These are phyloP conservation scores for Tricholauxania praeusta DNA, from an alignment of 2,888 invertebrate genomes.

Conservation along the genomic window DNA sequence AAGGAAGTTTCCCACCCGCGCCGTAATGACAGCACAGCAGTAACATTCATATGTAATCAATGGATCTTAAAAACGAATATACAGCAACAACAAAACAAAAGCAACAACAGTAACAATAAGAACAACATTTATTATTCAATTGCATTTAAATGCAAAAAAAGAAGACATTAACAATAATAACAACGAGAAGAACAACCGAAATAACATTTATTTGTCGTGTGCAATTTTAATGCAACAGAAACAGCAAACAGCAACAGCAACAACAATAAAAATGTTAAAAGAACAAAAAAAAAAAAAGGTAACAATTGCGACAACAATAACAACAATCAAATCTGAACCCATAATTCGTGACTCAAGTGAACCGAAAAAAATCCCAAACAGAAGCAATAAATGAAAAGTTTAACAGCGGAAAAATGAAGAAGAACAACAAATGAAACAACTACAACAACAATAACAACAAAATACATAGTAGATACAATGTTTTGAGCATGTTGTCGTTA, in stretches of 20 bases:
- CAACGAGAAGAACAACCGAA: conserved; percentile 49
- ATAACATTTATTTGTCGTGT: conserved; percentile 54
- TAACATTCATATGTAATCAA: conserved; percentile 43
- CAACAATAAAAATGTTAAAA: conserved; percentile 44
- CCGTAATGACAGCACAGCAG: conserved; percentile 43
- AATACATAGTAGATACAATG: too few species aligned
- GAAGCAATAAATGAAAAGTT: conserved; percentile 44
- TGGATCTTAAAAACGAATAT: conserved; percentile 29
- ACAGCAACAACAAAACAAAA: conserved; percentile 47
- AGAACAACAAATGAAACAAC: too few species aligned
- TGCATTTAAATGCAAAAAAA: conserved; percentile 34
- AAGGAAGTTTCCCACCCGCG: conserved; percentile 56
- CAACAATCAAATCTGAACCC: conserved; percentile 36
- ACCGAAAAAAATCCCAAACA: conserved; percentile 55
- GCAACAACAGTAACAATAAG: conserved; percentile 54
- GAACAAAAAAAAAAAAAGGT: conserved; percentile 46
- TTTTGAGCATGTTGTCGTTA: too few species aligned
- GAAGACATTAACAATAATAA: conserved; percentile 52
- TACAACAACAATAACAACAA: too few species aligned
- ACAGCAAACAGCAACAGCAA: conserved; percentile 20
- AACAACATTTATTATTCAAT: conserved; percentile 19
- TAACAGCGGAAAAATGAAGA: conserved; percentile 22
- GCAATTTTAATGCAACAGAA: conserved; percentile 41
- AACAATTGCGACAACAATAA: conserved; percentile 42
- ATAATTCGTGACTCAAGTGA: conserved; percentile 60